phyloP scores from a whole-genome alignment of 2,888 invertebrate genomes.

The Myathropa florea region DNA sequence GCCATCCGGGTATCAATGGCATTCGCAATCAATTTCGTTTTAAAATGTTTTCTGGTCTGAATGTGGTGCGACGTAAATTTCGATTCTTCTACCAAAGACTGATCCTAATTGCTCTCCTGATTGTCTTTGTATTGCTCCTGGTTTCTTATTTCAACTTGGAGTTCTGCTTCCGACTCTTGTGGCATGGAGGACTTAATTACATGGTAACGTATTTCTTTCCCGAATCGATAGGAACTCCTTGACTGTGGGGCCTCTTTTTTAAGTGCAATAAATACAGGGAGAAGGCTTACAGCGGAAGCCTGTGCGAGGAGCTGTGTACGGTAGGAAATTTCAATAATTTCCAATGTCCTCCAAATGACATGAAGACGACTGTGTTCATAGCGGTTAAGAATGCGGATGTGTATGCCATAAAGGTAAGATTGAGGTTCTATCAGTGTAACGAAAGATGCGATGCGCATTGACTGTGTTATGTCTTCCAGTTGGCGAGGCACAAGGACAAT shows the following conservation, averaged over 20 bases:
- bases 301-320: slow-evolving; percentile 78
- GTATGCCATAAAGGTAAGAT: slow-evolving; percentile 78
- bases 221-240: neutral
- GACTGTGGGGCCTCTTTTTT: neutral
- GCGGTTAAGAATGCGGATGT: slow-evolving; percentile 79
- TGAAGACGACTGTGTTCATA: slow-evolving; percentile 78
- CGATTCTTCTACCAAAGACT: slow-evolving; percentile 77
- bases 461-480: slow-evolving; percentile 56
- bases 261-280: slow-evolving; percentile 77
- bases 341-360: slow-evolving; percentile 77
- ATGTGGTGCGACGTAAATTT: slow-evolving; percentile 76
- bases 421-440: neutral
- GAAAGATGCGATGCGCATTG: neutral
- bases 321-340: slow-evolving; percentile 77
- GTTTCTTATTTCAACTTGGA: slow-evolving; percentile 79
- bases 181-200: slow-evolving; percentile 77
- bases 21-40: slow-evolving; percentile 14
- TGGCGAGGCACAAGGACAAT: slow-evolving; percentile 76
- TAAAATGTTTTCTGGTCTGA: slow-evolving; percentile 76
- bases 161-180: slow-evolving; percentile 79
- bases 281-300: slow-evolving; percentile 77
- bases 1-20: slow-evolving; percentile 38
- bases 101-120: slow-evolving; percentile 75
- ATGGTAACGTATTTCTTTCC: slow-evolving; percentile 74
- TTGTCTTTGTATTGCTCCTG: slow-evolving; percentile 75